Percentiles rank a stretch among this genome's conserved stretches.
Conservation (phyloP, 2,888 invertebrate genomes). For the Drosophila recens region DNA sequence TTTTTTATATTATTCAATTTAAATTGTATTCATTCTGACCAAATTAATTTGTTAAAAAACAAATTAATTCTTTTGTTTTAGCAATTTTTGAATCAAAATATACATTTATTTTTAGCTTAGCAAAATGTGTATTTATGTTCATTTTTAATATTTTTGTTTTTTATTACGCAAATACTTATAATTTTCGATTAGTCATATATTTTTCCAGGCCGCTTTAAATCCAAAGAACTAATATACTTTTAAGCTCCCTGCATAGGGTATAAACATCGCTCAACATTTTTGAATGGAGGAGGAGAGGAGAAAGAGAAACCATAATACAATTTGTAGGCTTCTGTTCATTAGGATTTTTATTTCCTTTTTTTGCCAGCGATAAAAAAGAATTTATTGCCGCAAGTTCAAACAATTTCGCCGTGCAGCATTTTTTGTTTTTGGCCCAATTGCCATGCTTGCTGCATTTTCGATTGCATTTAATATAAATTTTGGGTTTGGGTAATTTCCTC, state of each 20-base stretch:
- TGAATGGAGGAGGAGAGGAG: constrained; percentile 10
- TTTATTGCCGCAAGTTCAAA: constrained; percentile 78
- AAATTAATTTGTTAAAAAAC: no score
- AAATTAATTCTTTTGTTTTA: no score
- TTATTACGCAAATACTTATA: no score
- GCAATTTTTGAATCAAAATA: no score
- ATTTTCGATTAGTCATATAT: rapidly evolving
- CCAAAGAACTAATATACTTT: not conserved
- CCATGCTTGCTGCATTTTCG: constrained; percentile 73
- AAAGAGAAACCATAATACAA: constrained; percentile 50
- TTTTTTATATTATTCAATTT: no score
- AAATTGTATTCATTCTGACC: no score
- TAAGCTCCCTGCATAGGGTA: constrained; percentile 1
- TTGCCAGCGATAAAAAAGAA: constrained; percentile 50
- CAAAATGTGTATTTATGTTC: no score
- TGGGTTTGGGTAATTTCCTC: constrained; percentile 5
- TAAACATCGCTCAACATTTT: constrained; percentile 36
- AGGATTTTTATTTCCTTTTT: constrained; percentile 53
- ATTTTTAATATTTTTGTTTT: no score
- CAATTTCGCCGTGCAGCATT: constrained; percentile 54
- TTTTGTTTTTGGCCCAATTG: constrained; percentile 28
- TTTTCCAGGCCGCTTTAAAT: not conserved
- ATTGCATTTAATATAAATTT: constrained; percentile 64
- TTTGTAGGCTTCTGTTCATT: constrained; percentile 74
- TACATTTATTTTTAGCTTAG: no score